These are phyloP conservation scores for Blastobasis adustella DNA, from an alignment of 2,888 invertebrate genomes.

Conservation along the genomic window DNA sequence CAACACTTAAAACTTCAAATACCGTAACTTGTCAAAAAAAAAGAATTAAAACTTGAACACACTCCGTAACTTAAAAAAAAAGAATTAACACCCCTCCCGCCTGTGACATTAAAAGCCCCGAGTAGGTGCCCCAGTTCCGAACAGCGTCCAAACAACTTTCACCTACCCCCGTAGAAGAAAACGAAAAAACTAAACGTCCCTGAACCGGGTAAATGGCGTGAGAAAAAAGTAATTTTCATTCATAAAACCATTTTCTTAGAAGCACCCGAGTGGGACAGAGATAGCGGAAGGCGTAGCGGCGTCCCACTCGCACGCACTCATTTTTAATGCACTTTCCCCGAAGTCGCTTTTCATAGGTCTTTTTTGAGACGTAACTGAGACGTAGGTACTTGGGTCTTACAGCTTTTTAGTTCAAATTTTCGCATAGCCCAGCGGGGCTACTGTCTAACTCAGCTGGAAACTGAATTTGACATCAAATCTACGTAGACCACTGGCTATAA, in stretches of 20 bases:
- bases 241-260: constrained; percentile 68
- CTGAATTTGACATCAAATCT: too few relatives aligned
- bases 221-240: constrained; percentile 71
- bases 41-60: too few relatives aligned
- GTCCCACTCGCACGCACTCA: constrained; percentile 47
- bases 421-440: too few relatives aligned
- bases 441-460: too few relatives aligned
- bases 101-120: background rate
- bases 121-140: constrained; percentile 23
- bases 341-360: constrained; percentile 55
- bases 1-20: too few relatives aligned
- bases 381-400: constrained; percentile 33
- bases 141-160: constrained; percentile 46
- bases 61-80: too few relatives aligned
- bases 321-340: constrained; percentile 69
- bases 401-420: constrained; percentile 27
- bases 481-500: too few relatives aligned
- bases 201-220: constrained; percentile 61
- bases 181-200: constrained; percentile 50
- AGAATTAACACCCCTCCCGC: background rate
- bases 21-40: too few relatives aligned
- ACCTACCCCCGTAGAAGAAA: constrained; percentile 39
- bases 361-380: constrained; percentile 47
- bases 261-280: constrained; percentile 34
- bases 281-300: constrained; percentile 23